Evolutionary conservation across 2,888 invertebrate species (phyloP), one percentile per base, ranked within the genome.

Genomic region (Zygogramma bicolorata): DNA sequence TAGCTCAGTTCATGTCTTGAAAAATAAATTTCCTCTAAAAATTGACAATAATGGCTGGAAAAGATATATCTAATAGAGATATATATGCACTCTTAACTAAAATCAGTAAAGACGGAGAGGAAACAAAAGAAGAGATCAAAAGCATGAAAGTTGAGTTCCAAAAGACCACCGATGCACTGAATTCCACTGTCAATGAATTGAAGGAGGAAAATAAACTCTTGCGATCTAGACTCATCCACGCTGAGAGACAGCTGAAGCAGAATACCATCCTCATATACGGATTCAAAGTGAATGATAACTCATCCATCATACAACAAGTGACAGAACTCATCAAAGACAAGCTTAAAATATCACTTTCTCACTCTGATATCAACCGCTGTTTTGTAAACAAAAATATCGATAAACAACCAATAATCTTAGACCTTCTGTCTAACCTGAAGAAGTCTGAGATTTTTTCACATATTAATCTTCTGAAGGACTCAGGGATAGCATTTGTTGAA

Each of bases 301-400:
- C 40, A 40, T 40, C 13, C 3, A n/a, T n/a, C n/a, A 40, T 40
- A 6, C 31, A 4, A 31, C 4, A 31, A 31, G 40, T 40, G 40
- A n/a, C 13, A 8, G n/a, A 40, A 5, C 13, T 40, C 13, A 40
- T 40, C 5, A 13, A 7, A 13, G 8, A 7, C 8, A 40, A 40
- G 13, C n/a, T 40, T 3, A 40, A 40, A 40, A n/a, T 40, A n/a
- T 13, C 8, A 5, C 3, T 40, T 8, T 3, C 8, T 13, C 5
- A 40, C 8, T 40, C 40, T 40, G 40, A n/a, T 13, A n/a, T 40
- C 40, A 40, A 40, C 13, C n/a, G 13, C 13, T 40, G 40, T 40
- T 40, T 40, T 40, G n/a, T 40, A 40, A 58, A 58, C 27, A 58
- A 58, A 20, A 20, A 58, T 13, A 58, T 58, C 27, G 27, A 58